These are phyloP conservation scores for Tragopan temminckii DNA, from an alignment of 2,797 vertebrate species.

Conservation along the genomic window DNA sequence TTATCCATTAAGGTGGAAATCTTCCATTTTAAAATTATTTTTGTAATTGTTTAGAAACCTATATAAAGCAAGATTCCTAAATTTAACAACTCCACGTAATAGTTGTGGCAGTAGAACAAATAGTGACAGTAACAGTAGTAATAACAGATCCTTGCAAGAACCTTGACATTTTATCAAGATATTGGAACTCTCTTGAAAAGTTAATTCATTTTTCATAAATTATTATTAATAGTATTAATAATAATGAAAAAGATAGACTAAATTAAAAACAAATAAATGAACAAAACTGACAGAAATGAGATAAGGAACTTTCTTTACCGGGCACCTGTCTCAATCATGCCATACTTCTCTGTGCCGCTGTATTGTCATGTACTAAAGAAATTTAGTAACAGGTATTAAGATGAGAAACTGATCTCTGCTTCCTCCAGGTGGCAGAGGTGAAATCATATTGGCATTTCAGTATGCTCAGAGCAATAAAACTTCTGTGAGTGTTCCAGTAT, in stretches of 20 bases:
- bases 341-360: not conserved
- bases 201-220: not conserved
- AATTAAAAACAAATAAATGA: not conserved
- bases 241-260: not conserved
- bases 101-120: not conserved
- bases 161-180: not conserved
- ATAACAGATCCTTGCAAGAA: not conserved
- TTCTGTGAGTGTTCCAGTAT: not conserved
- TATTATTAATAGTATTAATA: not conserved
- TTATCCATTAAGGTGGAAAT: not conserved
- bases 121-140: not conserved
- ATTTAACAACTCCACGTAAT: not conserved
- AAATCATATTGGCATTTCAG: not conserved
- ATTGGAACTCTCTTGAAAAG: not conserved
- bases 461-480: not conserved
- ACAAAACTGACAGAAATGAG: not conserved
- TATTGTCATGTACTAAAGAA: not conserved
- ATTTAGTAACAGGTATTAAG: not conserved
- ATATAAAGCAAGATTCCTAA: not conserved
- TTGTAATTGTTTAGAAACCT: not conserved
- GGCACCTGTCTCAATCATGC: not conserved
- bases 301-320: not conserved
- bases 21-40: not conserved
- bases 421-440: slow-evolving; percentile 24
- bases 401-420: not conserved